Percentiles rank a stretch among this genome's conserved stretches.
Evolutionary conservation across 1,140 invertebrate species (phyloP).

Genomic region (Brachionus asplanchnoidis): DNA sequence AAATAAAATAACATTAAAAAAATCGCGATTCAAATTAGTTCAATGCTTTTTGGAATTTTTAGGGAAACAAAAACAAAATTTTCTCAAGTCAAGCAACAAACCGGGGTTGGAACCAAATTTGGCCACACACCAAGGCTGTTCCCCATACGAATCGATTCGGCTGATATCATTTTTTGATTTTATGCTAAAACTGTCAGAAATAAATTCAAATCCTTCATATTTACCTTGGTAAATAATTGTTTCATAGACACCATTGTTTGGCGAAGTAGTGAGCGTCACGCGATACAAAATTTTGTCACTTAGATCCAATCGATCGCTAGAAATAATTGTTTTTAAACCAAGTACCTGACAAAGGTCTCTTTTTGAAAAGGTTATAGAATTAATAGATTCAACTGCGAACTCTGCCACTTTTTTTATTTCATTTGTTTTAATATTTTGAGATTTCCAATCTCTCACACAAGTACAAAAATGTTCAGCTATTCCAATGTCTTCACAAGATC

Average conservation of each 20-base stretch:
- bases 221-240: conserved; percentile 67
- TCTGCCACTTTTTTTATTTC: conserved; percentile 57
- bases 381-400: conserved; percentile 64
- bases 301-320: conserved; percentile 66
- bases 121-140: conserved; percentile 17
- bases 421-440: conserved; percentile 54
- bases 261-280: conserved; percentile 69
- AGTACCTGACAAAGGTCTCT: conserved; percentile 65
- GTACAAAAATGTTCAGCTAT: conserved; percentile 91
- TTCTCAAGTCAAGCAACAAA: neutral
- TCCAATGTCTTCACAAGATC: conserved; percentile 76
- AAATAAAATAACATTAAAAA: no score
- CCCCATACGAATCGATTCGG: conserved; percentile 76
- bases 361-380: conserved; percentile 62
- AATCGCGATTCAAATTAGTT: neutral
- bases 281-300: conserved; percentile 66
- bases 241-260: conserved; percentile 70
- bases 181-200: conserved; percentile 63
- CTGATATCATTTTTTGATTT: conserved; percentile 71
- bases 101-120: neutral
- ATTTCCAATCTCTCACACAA: conserved; percentile 70
- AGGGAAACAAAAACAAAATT: conserved; percentile 35
- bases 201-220: neutral
- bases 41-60: neutral
- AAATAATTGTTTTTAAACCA: conserved; percentile 62